Evolutionary conservation across 2,113 vertebrate species (phyloP).

Genomic region (Mastomys coucha): DNA sequence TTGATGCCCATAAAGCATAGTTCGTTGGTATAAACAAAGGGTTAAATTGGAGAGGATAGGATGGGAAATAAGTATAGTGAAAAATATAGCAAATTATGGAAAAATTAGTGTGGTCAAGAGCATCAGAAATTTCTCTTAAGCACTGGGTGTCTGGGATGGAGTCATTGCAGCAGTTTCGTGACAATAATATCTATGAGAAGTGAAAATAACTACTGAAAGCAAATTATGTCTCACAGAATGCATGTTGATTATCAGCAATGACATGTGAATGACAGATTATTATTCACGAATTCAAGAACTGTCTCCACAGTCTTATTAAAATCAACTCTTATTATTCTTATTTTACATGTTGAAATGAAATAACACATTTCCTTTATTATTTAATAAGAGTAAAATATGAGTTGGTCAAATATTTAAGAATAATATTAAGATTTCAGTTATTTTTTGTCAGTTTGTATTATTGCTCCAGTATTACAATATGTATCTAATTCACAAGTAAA

Average conservation of each 20-base stretch:
- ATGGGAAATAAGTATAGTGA: not conserved
- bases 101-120: not conserved
- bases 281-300: not conserved
- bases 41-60: not conserved
- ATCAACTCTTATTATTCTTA: not conserved
- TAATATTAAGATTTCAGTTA: not conserved
- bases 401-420: not conserved
- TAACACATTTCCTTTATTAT: not conserved
- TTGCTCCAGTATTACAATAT: not conserved
- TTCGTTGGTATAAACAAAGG: not conserved
- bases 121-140: not conserved
- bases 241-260: not conserved
- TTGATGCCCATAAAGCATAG: not conserved
- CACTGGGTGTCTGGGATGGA: not conserved
- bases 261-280: not conserved
- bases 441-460: not conserved
- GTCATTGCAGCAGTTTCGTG: not conserved
- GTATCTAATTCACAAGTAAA: constrained; percentile 7
- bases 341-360: constrained; percentile 13
- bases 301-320: constrained; percentile 1
- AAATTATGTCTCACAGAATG: constrained; percentile 5
- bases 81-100: not conserved
- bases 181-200: not conserved
- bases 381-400: not conserved
- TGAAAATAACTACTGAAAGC: not conserved